Conservation (phyloP, 2,797 vertebrate species). For the Crax fasciolata region DNA sequence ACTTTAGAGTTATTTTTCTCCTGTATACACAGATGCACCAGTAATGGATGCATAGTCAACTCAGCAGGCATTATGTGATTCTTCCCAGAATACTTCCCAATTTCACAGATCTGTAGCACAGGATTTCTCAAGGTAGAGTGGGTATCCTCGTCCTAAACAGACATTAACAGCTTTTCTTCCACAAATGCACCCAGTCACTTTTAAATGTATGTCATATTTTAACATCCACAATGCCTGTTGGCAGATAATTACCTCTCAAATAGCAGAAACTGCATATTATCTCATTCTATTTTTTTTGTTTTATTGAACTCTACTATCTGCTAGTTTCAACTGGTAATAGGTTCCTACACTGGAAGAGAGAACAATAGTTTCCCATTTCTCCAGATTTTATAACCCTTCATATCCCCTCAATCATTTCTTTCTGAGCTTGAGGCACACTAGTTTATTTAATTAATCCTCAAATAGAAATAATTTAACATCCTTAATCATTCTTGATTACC, state of each 20-base stretch:
- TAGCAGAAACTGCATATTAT: neutral
- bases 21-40: too few species aligned
- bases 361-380: neutral
- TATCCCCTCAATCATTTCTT: neutral
- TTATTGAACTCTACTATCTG: neutral
- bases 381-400: neutral
- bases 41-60: neutral
- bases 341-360: neutral
- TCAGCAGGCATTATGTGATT: neutral
- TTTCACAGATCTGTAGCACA: neutral
- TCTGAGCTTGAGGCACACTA: neutral
- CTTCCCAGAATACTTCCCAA: neutral
- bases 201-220: neutral
- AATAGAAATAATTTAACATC: constrained; percentile 6
- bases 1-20: neutral
- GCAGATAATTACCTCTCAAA: neutral
- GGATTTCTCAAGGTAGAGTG: neutral
- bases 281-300: neutral
- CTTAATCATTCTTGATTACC: neutral
- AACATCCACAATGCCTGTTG: neutral
- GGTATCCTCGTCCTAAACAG: neutral
- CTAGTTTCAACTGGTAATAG: neutral
- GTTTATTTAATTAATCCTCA: constrained; percentile 27
- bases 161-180: neutral
- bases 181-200: neutral